These are phyloP conservation scores for Eubasilissa regina DNA, from an alignment of 1,140 invertebrate species.

Conservation along the genomic window DNA sequence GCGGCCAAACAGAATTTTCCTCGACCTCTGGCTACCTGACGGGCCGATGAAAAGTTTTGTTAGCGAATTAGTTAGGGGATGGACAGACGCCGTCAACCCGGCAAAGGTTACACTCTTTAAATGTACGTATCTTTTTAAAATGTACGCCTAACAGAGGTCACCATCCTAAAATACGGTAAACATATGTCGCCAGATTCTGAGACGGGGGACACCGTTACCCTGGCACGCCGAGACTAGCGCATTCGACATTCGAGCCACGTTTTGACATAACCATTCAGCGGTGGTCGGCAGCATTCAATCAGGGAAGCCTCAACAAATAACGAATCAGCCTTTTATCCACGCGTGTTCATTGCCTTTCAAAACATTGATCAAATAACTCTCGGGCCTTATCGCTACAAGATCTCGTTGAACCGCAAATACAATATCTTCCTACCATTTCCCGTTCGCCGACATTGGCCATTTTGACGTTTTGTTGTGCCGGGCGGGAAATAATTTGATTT, in stretches of 20 bases:
- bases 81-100: neutral
- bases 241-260: slow-evolving; percentile 17
- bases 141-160: no score
- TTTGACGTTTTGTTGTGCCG: slow-evolving; percentile 50
- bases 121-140: no score
- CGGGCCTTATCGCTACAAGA: slow-evolving; percentile 37
- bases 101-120: neutral
- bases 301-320: slow-evolving; percentile 23
- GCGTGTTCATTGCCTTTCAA: slow-evolving; percentile 40
- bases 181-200: neutral
- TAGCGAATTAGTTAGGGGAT: neutral
- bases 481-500: slow-evolving; percentile 59
- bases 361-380: slow-evolving; percentile 36
- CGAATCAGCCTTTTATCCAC: slow-evolving; percentile 28
- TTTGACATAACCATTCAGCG: slow-evolving; percentile 9
- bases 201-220: neutral
- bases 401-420: slow-evolving; percentile 55
- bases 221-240: no score
- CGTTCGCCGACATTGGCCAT: slow-evolving; percentile 45
- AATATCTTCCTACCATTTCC: slow-evolving; percentile 49
- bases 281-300: slow-evolving; percentile 28
- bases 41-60: slow-evolving; percentile 3
- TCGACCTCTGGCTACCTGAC: slow-evolving; percentile 6
- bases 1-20: neutral
- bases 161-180: no score